A percentile compares a stretch with the other conserved stretches of the same genome.
Evolutionary conservation across 2,888 invertebrate genomes (phyloP).

Genomic region (Napeogenes inachia): DNA sequence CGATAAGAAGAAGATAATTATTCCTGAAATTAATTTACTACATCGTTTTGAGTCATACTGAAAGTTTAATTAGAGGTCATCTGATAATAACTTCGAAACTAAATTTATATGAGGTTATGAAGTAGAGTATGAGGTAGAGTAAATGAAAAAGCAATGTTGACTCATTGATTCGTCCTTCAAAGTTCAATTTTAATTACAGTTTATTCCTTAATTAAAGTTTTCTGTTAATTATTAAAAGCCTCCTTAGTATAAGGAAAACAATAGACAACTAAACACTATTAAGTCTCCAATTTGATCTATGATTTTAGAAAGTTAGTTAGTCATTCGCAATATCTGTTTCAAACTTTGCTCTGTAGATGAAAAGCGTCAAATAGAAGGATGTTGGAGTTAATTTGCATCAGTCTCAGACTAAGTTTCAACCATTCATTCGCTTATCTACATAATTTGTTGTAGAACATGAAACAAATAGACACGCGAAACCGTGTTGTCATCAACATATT

Average conservation of each 20-base stretch:
- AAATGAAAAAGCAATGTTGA: slow-evolving; percentile 66
- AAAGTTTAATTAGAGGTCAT: too few relatives aligned
- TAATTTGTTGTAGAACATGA: slow-evolving; percentile 69
- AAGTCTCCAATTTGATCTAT: background rate
- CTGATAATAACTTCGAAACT: too few relatives aligned
- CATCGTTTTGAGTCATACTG: too few relatives aligned
- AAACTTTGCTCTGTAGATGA: slow-evolving; percentile 59
- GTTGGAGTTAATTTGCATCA: slow-evolving; percentile 68
- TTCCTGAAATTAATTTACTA: too few relatives aligned
- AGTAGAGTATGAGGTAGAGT: slow-evolving; percentile 38
- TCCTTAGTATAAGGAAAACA: slow-evolving; percentile 5
- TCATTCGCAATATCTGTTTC: slow-evolving; percentile 50
- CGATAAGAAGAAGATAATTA: too few relatives aligned
- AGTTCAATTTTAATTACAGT: slow-evolving; percentile 64
- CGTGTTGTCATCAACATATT: slow-evolving; percentile 66
- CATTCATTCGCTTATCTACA: slow-evolving; percentile 73
- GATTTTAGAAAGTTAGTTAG: slow-evolving; percentile 17
- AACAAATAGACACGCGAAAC: slow-evolving; percentile 65
- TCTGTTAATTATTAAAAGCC: slow-evolving; percentile 8
- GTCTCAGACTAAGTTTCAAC: slow-evolving; percentile 65
- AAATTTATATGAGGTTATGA: slow-evolving; percentile 4
- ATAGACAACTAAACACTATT: background rate
- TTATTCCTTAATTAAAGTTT: slow-evolving; percentile 46
- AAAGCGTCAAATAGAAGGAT: slow-evolving; percentile 60
- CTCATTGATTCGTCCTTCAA: slow-evolving; percentile 49